Conservation (phyloP, 1,140 invertebrate genomes). For the Drosophila sp. region DNA sequence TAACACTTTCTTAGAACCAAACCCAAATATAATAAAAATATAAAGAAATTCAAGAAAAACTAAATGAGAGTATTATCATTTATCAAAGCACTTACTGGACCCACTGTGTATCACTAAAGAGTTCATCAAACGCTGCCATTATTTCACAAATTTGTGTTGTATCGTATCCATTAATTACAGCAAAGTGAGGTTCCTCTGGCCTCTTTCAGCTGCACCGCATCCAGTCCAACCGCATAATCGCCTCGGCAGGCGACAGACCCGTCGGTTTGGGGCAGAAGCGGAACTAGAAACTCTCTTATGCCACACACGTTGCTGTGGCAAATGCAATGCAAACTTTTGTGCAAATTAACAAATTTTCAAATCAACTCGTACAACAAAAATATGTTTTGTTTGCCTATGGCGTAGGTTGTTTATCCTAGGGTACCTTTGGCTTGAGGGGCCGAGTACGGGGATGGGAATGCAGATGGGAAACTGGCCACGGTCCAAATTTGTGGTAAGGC, state of each 20-base stretch:
- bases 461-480: conserved; percentile 15
- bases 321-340: conserved; percentile 76
- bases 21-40: too few species aligned
- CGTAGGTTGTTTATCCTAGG: conserved; percentile 71
- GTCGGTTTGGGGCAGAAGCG: not conserved
- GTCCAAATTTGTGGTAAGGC: conserved; percentile 38
- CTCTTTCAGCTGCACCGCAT: not conserved
- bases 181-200: conserved; percentile 12
- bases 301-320: conserved; percentile 63
- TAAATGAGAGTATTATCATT: too few species aligned
- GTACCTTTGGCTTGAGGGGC: not conserved
- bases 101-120: not conserved
- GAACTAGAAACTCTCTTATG: conserved; percentile 46
- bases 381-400: conserved; percentile 75
- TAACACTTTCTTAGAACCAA: too few species aligned
- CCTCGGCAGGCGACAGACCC: conserved; percentile 22
- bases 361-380: conserved; percentile 52
- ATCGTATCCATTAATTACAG: conserved; percentile 48
- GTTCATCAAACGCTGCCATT: not conserved
- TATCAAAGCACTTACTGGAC: too few species aligned
- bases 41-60: too few species aligned
- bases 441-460: conserved; percentile 7
- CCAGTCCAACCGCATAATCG: conserved; percentile 36
- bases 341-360: conserved; percentile 79
- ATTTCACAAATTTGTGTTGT: conserved; percentile 31